phyloP scores from a whole-genome alignment of 2,797 vertebrate genomes.

The Thunnus albacares region DNA sequence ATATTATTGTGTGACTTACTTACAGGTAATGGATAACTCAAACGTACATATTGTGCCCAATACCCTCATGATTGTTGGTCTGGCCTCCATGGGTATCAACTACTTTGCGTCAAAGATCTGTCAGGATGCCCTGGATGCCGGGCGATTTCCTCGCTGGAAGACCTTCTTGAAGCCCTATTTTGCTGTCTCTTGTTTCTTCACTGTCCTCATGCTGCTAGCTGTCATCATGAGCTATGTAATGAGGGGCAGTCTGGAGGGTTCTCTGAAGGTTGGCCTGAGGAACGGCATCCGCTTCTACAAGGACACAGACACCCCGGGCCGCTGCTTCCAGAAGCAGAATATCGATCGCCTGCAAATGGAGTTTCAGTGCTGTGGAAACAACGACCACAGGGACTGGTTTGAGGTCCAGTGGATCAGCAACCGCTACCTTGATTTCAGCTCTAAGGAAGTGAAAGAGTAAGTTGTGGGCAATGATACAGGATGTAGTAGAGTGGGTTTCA shows the following conservation, averaged over 20 bases:
- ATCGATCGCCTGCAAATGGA: slow-evolving; percentile 91
- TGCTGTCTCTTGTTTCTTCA: slow-evolving; percentile 83
- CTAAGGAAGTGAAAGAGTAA: slow-evolving; percentile 91
- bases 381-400: slow-evolving; percentile 91
- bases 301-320: slow-evolving; percentile 92
- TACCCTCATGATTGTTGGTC: slow-evolving; percentile 87
- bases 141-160: slow-evolving; percentile 87
- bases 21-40: slow-evolving; percentile 89
- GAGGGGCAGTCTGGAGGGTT: slow-evolving; percentile 87
- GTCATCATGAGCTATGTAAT: slow-evolving; percentile 87
- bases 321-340: slow-evolving; percentile 91
- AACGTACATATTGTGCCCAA: slow-evolving; percentile 89
- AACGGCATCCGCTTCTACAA: slow-evolving; percentile 92
- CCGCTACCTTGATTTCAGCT: slow-evolving; percentile 91
- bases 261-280: slow-evolving; percentile 86
- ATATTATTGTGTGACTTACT: slow-evolving; percentile 28
- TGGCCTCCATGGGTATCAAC: slow-evolving; percentile 87
- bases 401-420: slow-evolving; percentile 94
- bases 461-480: slow-evolving; percentile 19
- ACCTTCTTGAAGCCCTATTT: slow-evolving; percentile 87
- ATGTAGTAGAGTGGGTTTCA: neutral
- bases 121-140: slow-evolving; percentile 86
- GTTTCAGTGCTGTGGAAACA: slow-evolving; percentile 91
- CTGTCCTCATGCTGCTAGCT: slow-evolving; percentile 85
- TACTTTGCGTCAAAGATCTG: slow-evolving; percentile 87